Percentiles rank a stretch among this genome's conserved stretches.
Conservation (phyloP, 2,113 vertebrate genomes). For the Carassius gibelio region DNA sequence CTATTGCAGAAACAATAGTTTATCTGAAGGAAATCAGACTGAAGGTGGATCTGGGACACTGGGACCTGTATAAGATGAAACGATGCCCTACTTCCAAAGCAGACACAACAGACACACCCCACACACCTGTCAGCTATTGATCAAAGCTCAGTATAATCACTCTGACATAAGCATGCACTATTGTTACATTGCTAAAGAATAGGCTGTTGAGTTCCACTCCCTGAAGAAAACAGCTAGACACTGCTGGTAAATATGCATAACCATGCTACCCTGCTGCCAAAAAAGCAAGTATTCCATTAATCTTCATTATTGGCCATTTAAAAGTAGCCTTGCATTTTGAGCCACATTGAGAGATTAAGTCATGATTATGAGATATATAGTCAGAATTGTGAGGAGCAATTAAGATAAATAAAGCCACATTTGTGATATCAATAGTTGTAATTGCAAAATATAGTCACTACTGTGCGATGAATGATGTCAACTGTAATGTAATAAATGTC, state of each 20-base stretch:
- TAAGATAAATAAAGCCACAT: background rate
- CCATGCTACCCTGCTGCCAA: background rate
- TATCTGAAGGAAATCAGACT: slow-evolving; percentile 24
- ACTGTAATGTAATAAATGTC: background rate
- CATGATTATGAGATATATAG: background rate
- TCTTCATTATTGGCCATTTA: too few relatives aligned
- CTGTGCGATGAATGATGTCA: background rate
- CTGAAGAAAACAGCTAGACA: background rate
- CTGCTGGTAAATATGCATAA: background rate
- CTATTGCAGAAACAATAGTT: slow-evolving; percentile 27
- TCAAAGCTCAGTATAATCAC: slow-evolving; percentile 53
- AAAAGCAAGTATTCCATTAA: background rate
- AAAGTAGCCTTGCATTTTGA: too few relatives aligned
- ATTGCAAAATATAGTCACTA: background rate
- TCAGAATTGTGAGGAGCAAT: background rate
- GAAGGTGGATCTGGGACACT: slow-evolving; percentile 40
- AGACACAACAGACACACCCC: background rate
- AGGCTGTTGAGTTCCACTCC: background rate
- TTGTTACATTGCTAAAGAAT: background rate
- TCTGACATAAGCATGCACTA: slow-evolving; percentile 42
- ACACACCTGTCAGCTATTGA: slow-evolving; percentile 47
- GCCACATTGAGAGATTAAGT: too few relatives aligned
- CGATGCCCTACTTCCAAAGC: slow-evolving; percentile 42
- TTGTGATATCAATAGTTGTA: background rate
- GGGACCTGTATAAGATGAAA: slow-evolving; percentile 26